A percentile compares a stretch with the other conserved stretches of the same genome.
Evolutionary conservation across 2,113 vertebrate species (phyloP).

Genomic region (Bubo blakistoni): DNA sequence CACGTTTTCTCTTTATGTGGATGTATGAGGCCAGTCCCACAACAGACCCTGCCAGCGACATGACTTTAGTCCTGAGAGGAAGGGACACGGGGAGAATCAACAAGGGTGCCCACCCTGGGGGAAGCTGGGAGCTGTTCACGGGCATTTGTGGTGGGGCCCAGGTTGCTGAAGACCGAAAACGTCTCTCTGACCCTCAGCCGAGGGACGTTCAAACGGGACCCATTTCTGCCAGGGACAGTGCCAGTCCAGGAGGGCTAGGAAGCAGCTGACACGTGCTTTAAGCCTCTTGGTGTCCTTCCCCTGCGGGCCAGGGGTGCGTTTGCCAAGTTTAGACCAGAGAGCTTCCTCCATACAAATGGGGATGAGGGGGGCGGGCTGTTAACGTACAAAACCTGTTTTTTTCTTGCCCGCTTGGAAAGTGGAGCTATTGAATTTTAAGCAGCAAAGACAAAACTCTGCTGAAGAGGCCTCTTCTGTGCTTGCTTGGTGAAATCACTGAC

Average conservation of each 20-base stretch:
- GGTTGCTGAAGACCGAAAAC: background rate
- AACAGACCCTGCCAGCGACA: rapidly evolving
- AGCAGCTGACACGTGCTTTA: background rate
- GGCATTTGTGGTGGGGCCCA: background rate
- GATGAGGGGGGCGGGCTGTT: background rate
- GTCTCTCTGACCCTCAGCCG: background rate
- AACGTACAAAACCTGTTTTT: background rate
- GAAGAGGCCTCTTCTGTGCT: constrained; percentile 32
- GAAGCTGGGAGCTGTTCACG: background rate
- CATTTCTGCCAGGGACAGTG: background rate
- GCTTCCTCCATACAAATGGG: constrained; percentile 2
- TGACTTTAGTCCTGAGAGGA: background rate
- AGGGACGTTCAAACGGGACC: background rate
- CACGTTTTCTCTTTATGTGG: background rate
- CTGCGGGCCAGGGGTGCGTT: background rate
- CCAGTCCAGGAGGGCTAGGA: background rate
- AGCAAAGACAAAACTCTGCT: constrained; percentile 52
- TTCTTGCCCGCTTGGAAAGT: background rate
- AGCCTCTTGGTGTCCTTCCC: background rate
- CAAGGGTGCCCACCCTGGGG: background rate
- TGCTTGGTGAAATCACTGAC: background rate
- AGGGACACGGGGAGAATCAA: rapidly evolving
- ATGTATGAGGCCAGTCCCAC: background rate
- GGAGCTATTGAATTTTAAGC: constrained; percentile 54
- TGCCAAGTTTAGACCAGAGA: constrained; percentile 9